These are phyloP conservation scores for Idaea biselata DNA, from an alignment of 2,888 invertebrate species.

Conservation along the genomic window DNA sequence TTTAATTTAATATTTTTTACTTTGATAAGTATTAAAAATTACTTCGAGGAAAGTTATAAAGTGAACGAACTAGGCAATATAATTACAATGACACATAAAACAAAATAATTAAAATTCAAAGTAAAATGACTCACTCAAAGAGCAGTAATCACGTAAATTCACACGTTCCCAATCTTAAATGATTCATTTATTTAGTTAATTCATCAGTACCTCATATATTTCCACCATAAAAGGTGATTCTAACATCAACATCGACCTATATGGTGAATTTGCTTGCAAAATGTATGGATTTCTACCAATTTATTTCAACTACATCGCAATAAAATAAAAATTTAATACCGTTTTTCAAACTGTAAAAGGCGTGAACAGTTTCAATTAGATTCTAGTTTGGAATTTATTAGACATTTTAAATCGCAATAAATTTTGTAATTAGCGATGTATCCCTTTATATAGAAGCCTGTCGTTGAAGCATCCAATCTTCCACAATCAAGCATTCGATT, in stretches of 20 bases:
- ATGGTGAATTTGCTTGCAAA: slow-evolving; percentile 28
- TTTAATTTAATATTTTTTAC: too few species aligned
- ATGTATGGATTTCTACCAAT: background rate
- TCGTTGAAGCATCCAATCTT: background rate
- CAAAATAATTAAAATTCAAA: slow-evolving; percentile 18
- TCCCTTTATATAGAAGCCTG: background rate
- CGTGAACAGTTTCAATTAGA: background rate
- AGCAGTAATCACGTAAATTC: slow-evolving; percentile 15
- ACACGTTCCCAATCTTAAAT: slow-evolving; percentile 20
- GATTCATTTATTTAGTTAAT: slow-evolving; percentile 18
- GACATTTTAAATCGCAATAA: background rate
- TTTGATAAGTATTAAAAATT: too few species aligned
- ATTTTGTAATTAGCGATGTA: background rate
- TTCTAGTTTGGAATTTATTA: background rate
- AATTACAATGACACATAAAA: background rate
- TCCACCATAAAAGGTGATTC: slow-evolving; percentile 24
- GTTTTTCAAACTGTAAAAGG: background rate
- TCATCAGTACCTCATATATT: slow-evolving; percentile 14
- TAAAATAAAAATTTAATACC: background rate
- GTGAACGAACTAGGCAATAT: background rate
- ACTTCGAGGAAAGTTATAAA: background rate
- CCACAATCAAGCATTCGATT: background rate
- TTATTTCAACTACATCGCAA: background rate
- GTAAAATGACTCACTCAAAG: slow-evolving; percentile 23
- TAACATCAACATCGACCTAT: slow-evolving; percentile 26